Conservation (phyloP, 2,797 vertebrate genomes). For the Poecilia velifera region DNA sequence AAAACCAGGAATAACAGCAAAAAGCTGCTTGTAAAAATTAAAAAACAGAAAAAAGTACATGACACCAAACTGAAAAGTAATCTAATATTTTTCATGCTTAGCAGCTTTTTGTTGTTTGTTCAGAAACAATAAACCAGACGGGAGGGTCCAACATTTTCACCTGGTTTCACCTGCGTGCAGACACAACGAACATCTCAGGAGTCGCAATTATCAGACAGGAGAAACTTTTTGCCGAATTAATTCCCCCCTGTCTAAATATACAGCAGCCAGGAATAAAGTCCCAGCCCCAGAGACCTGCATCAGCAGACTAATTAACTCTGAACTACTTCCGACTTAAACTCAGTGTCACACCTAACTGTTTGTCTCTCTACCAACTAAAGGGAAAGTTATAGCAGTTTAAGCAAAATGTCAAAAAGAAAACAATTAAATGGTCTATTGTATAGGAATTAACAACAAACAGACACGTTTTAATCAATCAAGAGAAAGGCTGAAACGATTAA, state of each 20-base stretch:
- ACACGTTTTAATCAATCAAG: neutral
- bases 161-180: conserved; percentile 10
- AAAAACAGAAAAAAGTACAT: neutral
- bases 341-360: conserved; percentile 6
- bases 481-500: no score
- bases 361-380: neutral
- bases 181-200: conserved; percentile 46
- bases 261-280: conserved; percentile 37
- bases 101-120: neutral
- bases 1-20: neutral
- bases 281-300: conserved; percentile 48
- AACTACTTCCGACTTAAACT: conserved; percentile 37
- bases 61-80: neutral
- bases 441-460: neutral
- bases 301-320: conserved; percentile 60
- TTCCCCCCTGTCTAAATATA: conserved; percentile 72
- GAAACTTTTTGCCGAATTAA: conserved; percentile 44
- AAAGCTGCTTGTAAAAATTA: neutral
- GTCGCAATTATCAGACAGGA: conserved; percentile 56
- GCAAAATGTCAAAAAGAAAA: neutral
- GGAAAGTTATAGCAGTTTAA: neutral
- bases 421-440: neutral
- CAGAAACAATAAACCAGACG: neutral
- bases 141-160: conserved; percentile 15
- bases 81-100: neutral